Percentiles rank a stretch among this genome's conserved stretches.
phyloP scores from a whole-genome alignment of 1,140 invertebrate genomes.

The Hestina assimilis region DNA sequence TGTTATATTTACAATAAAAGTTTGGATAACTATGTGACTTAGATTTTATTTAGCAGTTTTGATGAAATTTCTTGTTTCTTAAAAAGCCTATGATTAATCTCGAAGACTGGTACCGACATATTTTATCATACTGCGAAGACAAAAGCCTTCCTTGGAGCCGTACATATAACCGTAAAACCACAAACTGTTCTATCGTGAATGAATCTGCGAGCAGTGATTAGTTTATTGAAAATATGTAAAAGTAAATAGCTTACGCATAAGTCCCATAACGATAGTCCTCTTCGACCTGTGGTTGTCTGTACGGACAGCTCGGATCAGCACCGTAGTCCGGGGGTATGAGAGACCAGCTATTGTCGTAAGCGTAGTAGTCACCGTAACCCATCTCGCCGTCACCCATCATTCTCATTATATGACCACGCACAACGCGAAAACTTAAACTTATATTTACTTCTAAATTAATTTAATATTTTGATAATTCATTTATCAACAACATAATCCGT shows the following conservation, averaged over 20 bases:
- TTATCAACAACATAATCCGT: slow-evolving; percentile 21
- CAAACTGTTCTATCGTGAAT: too few relatives aligned
- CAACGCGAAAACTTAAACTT: not conserved
- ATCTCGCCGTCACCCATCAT: slow-evolving; percentile 76
- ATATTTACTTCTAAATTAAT: not conserved
- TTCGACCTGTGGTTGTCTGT: slow-evolving; percentile 75
- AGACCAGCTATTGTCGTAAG: slow-evolving; percentile 83
- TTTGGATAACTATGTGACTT: too few relatives aligned
- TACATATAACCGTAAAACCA: too few relatives aligned
- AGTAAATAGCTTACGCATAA: slow-evolving; percentile 63
- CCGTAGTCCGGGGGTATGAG: slow-evolving; percentile 84
- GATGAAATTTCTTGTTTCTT: too few relatives aligned
- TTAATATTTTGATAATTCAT: slow-evolving; percentile 24
- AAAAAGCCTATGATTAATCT: too few relatives aligned
- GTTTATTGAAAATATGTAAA: not conserved
- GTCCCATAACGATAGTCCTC: slow-evolving; percentile 78
- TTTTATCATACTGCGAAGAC: too few relatives aligned
- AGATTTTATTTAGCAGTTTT: too few relatives aligned
- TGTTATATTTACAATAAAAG: too few relatives aligned
- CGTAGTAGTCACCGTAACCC: slow-evolving; percentile 78
- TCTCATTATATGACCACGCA: slow-evolving; percentile 60
- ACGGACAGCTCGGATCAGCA: slow-evolving; percentile 51
- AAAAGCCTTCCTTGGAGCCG: too few relatives aligned
- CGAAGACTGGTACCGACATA: too few relatives aligned
- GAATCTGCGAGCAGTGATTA: too few relatives aligned